phyloP scores from a whole-genome alignment of 2,888 invertebrate genomes.

The Pogonocherus hispidulus region DNA sequence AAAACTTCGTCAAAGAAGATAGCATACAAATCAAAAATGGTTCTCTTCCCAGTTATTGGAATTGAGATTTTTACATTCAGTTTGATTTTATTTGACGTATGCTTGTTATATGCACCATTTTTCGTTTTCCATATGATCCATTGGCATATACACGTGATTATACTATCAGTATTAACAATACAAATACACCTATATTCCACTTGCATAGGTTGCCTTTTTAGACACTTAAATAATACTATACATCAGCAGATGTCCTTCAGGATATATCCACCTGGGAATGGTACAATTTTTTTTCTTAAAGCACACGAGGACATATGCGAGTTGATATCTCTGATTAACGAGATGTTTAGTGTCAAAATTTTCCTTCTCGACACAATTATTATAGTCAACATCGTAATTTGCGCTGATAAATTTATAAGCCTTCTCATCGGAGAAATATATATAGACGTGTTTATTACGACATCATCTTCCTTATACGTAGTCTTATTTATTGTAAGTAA shows the following conservation, averaged over 20 bases:
- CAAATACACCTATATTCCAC: slow-evolving; percentile 5
- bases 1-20: not conserved
- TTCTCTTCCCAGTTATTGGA: not conserved
- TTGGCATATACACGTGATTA: not conserved
- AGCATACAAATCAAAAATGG: not conserved
- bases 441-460: not conserved
- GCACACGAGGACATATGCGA: slow-evolving; percentile 6
- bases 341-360: not conserved
- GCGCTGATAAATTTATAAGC: not conserved
- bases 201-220: slow-evolving; percentile 11
- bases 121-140: not conserved
- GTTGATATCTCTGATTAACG: slow-evolving; percentile 5
- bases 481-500: slow-evolving; percentile 13
- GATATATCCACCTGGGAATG: not conserved
- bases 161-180: not conserved
- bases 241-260: not conserved
- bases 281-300: not conserved
- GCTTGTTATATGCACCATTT: not conserved
- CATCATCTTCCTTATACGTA: not conserved
- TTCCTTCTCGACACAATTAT: slow-evolving; percentile 5
- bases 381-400: slow-evolving; percentile 2
- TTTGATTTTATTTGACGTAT: not conserved
- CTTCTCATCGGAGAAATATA: not conserved
- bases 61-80: not conserved
- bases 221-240: not conserved